Base-by-base conservation (phyloP, 2,797 vertebrate species). In the Dendrocincla fuliginosa region DNA sequence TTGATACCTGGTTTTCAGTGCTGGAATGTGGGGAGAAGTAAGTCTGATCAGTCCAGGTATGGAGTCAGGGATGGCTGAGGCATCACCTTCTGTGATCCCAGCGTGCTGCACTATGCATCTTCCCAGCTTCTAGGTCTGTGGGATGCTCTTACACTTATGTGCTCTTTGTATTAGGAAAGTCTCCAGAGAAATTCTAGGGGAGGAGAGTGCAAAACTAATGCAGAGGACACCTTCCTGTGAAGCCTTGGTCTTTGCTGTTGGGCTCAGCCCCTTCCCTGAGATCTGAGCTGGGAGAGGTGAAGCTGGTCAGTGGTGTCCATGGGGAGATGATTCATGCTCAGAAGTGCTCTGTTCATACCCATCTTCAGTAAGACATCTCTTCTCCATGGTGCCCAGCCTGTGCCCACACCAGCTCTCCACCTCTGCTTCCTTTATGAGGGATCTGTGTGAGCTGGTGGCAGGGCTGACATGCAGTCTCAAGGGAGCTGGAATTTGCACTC, bases 61-160 rank as follows among this genome's bases (percentile, higher is more conserved):
- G 28, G 53, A 64, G 25, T 10, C 23, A 57, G 52, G 32, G 47
- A n/a, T 0, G 2, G 17, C 41, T 3, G 9, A 79, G 39, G 23
- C 13, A 20, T 61, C 24, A 12, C 37, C 19, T 74, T 23, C 25
- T 57, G 56, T 59, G 49, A 23, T 57, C 82, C 56, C 32, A 63
- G 25, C 10, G 12, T 0, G 0, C 42, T 6, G 4, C 7, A 22
- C 16, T 37, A 15, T 0, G 4, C 12, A 5, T 27, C 5, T 55
- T 47, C 33, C 19, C 11, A 5, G 27, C 15, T 41, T 30, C 47
- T 5, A 9, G 50, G 16, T 42, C 37, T 89, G 55, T 25, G 49
- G 8, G 33, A 37, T 77, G 32, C 28, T 14, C 56, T 90, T 32
- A 18, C 3, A 2, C 7, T 39, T 41, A 9, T 15, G 22, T 14